Base-by-base conservation (phyloP, 1,140 invertebrate genomes). In the Danaus plexippus region DNA sequence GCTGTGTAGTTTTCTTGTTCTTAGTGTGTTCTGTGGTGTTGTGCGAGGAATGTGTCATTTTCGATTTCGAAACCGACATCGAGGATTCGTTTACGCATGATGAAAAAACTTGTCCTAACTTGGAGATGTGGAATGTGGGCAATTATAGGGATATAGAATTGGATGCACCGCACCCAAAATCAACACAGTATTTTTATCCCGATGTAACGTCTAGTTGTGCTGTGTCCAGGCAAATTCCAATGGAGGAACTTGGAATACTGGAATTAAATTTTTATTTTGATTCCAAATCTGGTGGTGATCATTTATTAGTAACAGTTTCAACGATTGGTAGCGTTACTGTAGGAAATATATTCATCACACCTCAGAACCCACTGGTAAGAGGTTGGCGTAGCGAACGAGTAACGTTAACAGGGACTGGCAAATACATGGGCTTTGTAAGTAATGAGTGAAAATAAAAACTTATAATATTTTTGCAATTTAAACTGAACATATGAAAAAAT, bases 201-300 rank as follows among this genome's bases (percentile, higher is more conserved):
- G 49, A 47, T 40, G 42, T 46, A 2, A n/a, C 5, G 1, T 46
- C 69, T 11, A 77, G 67, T 49, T 77, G 74, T 52, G 44, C 63
- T 8, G 63, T 65, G 2, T 71, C 67, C 9, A 65, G 63, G 46
- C 11, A 11, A n/a, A 68, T 74, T 46, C 22, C 47, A 22, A 69
- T 77, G 67, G 44, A 43, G 40, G 40, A 55, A 4, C 12, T 47
- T 11, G 74, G 74, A 5, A 52, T 53, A 44, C 41, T 77, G 7
- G 70, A 77, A 62, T 64, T 71, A 9, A 69, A 73, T 50, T 46
- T 73, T 2, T 75, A 60, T 51, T 66, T 73, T 61, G 52, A 67
- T 9, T 66, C 73, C 10, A 43, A 15, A 1, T 59, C 65, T 13
- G 2, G 0, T 4, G 5, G 22, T 32, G 22, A 32, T 32, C 22